phyloP scores from a whole-genome alignment of 2,797 vertebrate species.

The Sebastes elongatus region DNA sequence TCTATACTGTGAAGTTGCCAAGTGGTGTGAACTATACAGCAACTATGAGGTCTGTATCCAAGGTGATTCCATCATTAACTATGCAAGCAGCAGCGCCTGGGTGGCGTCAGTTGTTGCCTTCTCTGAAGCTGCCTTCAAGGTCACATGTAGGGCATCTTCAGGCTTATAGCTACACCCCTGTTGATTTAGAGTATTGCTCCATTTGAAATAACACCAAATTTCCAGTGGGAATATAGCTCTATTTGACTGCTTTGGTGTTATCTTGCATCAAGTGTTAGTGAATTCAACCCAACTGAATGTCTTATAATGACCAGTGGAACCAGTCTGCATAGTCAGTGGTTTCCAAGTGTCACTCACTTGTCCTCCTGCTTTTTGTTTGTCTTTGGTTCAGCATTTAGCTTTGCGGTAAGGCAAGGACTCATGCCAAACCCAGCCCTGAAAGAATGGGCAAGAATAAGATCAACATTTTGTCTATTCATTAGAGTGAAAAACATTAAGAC shows the following conservation, averaged over 20 bases:
- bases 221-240: not conserved
- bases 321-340: constrained; percentile 52
- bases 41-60: not conserved
- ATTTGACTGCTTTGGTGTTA: constrained; percentile 4
- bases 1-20: not conserved
- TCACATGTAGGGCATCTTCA: not conserved
- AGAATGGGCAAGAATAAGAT: constrained; percentile 60
- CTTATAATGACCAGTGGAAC: constrained; percentile 45
- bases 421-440: constrained; percentile 54
- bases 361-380: constrained; percentile 65
- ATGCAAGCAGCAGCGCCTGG: not conserved
- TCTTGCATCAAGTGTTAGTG: constrained; percentile 49
- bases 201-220: constrained; percentile 3
- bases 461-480: constrained; percentile 67
- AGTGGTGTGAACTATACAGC: not conserved
- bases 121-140: not conserved
- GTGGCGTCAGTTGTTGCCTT: not conserved
- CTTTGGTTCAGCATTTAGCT: constrained; percentile 62
- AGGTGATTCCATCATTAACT: not conserved
- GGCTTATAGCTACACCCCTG: not conserved
- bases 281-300: constrained; percentile 45
- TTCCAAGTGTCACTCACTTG: constrained; percentile 72
- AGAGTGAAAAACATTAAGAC: constrained; percentile 58
- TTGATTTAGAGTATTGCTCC: not conserved
- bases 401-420: constrained; percentile 48